A percentile compares a stretch with the other conserved stretches of the same genome.
phyloP scores from a whole-genome alignment of 2,888 invertebrate species.

The Polymixis flavicincta region DNA sequence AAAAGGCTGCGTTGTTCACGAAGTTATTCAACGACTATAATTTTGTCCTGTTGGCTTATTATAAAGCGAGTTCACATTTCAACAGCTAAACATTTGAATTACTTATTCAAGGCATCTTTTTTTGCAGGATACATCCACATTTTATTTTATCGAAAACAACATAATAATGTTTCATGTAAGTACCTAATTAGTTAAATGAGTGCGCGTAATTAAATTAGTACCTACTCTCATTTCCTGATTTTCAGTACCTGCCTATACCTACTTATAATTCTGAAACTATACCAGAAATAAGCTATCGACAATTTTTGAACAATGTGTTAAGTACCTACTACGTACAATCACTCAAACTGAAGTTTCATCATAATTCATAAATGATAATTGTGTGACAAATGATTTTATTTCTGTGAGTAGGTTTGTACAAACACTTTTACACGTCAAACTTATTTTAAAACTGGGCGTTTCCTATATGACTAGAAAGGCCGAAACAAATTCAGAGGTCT shows the following conservation, averaged over 20 bases:
- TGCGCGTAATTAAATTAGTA: slow-evolving; percentile 10
- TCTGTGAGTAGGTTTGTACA: no score
- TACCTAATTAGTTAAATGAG: slow-evolving; percentile 7
- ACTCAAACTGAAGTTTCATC: slow-evolving; percentile 26
- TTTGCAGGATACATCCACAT: background rate
- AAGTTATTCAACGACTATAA: background rate
- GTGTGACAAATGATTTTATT: no score
- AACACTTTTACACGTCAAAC: no score
- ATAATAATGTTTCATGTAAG: background rate
- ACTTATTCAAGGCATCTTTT: background rate
- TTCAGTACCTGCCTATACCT: background rate
- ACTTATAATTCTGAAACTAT: background rate
- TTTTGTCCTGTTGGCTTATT: background rate
- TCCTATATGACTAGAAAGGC: no score
- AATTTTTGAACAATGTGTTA: slow-evolving; percentile 7
- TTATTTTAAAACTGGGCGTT: no score
- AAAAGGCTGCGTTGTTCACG: slow-evolving; percentile 6
- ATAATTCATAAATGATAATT: background rate
- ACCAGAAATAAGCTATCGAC: background rate
- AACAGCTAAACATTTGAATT: background rate
- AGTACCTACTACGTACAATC: background rate
- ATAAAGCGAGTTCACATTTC: background rate
- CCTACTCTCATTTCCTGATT: background rate
- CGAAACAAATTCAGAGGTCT: no score
- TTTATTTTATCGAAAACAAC: background rate